phyloP scores from a whole-genome alignment of 2,113 vertebrate species.

The Eolophus roseicapilla region DNA sequence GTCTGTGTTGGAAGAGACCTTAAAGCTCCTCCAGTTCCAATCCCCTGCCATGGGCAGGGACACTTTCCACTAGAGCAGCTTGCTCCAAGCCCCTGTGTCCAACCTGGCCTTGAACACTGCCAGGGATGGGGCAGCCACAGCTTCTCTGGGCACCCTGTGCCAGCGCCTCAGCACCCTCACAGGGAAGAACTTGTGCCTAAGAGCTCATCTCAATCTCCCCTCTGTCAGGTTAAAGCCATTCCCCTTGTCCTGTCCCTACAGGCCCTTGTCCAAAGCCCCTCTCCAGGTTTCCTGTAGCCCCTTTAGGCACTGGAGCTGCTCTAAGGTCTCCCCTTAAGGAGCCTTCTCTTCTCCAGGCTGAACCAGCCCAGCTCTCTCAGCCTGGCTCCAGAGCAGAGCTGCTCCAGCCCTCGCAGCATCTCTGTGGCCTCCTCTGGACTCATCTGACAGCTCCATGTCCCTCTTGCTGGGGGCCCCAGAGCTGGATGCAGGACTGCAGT shows the following conservation, averaged over 20 bases:
- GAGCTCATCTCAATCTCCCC: background rate
- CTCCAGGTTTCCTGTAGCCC: background rate
- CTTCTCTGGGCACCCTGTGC: too few species aligned
- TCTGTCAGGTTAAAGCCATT: background rate
- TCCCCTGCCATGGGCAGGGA: background rate
- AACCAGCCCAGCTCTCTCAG: background rate
- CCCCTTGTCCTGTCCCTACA: background rate
- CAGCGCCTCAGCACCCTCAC: too few species aligned
- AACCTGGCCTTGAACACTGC: too few species aligned
- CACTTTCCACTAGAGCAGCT: background rate
- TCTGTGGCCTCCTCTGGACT: background rate
- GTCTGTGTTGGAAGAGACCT: background rate
- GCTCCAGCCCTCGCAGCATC: background rate
- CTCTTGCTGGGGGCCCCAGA: background rate
- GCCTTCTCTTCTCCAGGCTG: background rate
- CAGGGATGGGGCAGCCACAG: too few species aligned
- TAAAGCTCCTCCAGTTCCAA: background rate
- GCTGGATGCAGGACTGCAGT: background rate
- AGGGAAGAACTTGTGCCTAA: too few species aligned
- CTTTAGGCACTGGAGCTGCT: background rate
- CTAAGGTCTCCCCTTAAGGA: background rate
- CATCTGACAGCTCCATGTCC: background rate
- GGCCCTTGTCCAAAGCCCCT: background rate
- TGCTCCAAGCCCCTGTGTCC: too few species aligned
- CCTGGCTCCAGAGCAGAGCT: background rate